Base-by-base conservation (phyloP, 2,888 invertebrate genomes). In the Himalopsyche tibetana region DNA sequence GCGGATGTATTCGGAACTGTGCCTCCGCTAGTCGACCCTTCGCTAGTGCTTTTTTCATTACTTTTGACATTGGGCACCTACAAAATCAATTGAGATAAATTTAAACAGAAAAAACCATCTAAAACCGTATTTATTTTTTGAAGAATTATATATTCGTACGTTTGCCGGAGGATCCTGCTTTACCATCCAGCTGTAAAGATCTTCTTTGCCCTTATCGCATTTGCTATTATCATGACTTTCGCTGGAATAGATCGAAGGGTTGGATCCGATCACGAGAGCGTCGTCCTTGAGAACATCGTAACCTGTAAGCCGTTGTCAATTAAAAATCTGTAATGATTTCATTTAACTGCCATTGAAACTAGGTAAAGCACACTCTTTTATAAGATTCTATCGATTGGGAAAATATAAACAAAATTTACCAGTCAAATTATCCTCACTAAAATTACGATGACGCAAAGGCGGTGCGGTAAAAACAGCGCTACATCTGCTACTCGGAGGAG, bases 101-200 rank as follows among this genome's bases (percentile, higher is more conserved):
- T 45, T 45, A 45, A 9, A 45, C 6, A 8, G 9, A 6, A 45
- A 45, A 45, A 45, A 45, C 45, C 15, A n/a, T 15, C 80, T 40
- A 28, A 2, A 40, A 5, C 42, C 17, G n/a, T 38, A 40, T 40
- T 80, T 2, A 28, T n/a, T 19, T 40, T 19, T 19, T 40, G 19
- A n/a, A 36, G 19, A 38, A 28, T 28, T n/a, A 42, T 36, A 83
- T 56, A 17, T 38, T 55, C 0, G 15, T 82, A 82, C 55, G 12
- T 51, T 69, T 83, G 69, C 74, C 40, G 63, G 38, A 0, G 92
- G 94, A 89, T 97, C 97, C 90, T 98, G 98, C 90, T 97, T 97
- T 2, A 97, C 98, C 98, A 99, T 98, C 98, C 98, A 99, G 89
- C 96, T 97, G 91, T 99, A 98, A 79, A 99, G 93, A 91, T 98